Conservation (phyloP, 2,888 invertebrate genomes). For the Hirtodrosophila alboralis region DNA sequence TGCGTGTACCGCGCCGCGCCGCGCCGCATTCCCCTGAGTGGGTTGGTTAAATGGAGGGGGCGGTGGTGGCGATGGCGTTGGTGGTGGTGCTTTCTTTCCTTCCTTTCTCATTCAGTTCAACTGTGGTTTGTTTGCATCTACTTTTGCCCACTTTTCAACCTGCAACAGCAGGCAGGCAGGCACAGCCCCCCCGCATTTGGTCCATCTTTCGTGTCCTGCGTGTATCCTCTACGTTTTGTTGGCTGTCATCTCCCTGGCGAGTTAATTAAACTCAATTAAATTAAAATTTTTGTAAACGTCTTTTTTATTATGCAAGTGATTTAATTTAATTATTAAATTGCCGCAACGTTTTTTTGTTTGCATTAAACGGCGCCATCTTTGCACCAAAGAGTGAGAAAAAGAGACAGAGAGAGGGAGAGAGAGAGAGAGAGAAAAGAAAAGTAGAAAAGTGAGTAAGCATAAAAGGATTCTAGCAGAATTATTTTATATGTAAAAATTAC, state of each 20-base stretch:
- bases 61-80: neutral
- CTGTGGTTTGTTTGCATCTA: constrained; percentile 48
- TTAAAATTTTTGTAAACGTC: constrained; percentile 77
- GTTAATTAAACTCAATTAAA: constrained; percentile 84
- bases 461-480: too few relatives aligned
- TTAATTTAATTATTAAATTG: constrained; percentile 79
- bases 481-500: too few relatives aligned
- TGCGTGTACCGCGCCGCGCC: too few relatives aligned
- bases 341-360: constrained; percentile 68
- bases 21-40: constrained; percentile 1
- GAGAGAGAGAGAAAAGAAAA: neutral
- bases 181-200: too few relatives aligned
- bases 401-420: neutral
- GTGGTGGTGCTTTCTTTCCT: neutral
- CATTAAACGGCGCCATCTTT: constrained; percentile 32
- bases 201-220: too few relatives aligned
- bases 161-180: too few relatives aligned
- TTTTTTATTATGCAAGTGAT: constrained; percentile 80
- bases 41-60: neutral
- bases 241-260: constrained; percentile 79
- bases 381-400: constrained; percentile 4
- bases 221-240: constrained; percentile 43
- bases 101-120: constrained; percentile 22
- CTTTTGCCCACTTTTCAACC: neutral
- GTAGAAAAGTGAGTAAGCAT: too few relatives aligned